Evolutionary conservation across 2,797 vertebrate species (phyloP).

Genomic region (Microhierax caerulescens): DNA sequence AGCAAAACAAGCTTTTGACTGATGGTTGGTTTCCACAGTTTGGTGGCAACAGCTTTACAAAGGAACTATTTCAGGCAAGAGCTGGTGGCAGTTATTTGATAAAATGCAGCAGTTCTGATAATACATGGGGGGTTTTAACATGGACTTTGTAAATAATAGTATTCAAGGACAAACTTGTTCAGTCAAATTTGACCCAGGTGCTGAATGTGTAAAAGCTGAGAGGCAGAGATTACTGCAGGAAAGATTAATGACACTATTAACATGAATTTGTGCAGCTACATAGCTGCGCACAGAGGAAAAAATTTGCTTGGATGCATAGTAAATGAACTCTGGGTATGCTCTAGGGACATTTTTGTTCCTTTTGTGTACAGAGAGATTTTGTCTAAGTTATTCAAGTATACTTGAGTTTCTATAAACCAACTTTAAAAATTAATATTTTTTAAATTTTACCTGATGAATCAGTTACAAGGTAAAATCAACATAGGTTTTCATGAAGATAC

Average conservation of each 20-base stretch:
- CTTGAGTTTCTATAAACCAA: not conserved
- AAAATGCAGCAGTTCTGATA: slow-evolving; percentile 30
- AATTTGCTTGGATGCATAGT: not conserved
- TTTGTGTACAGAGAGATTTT: not conserved
- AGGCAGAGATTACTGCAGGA: slow-evolving; percentile 9
- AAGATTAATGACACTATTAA: slow-evolving; percentile 47
- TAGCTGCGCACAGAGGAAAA: not conserved
- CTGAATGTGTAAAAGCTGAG: slow-evolving; percentile 31
- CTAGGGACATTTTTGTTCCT: not conserved
- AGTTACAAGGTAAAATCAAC: not conserved
- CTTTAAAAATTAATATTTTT: not conserved
- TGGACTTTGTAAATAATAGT: not conserved
- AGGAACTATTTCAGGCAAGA: slow-evolving; percentile 21
- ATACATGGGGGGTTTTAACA: not conserved
- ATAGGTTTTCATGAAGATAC: not conserved
- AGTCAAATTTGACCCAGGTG: slow-evolving; percentile 49
- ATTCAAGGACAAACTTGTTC: slow-evolving; percentile 49
- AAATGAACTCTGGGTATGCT: not conserved
- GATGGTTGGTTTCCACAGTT: slow-evolving; percentile 50
- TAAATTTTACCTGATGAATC: not conserved
- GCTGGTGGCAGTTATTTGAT: slow-evolving; percentile 37
- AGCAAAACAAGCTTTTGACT: slow-evolving; percentile 29
- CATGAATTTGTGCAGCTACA: not conserved
- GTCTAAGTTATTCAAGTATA: not conserved
- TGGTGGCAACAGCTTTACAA: slow-evolving; percentile 28